These are phyloP conservation scores for Agriopis leucophaearia DNA, from an alignment of 2,888 invertebrate species.

Conservation along the genomic window DNA sequence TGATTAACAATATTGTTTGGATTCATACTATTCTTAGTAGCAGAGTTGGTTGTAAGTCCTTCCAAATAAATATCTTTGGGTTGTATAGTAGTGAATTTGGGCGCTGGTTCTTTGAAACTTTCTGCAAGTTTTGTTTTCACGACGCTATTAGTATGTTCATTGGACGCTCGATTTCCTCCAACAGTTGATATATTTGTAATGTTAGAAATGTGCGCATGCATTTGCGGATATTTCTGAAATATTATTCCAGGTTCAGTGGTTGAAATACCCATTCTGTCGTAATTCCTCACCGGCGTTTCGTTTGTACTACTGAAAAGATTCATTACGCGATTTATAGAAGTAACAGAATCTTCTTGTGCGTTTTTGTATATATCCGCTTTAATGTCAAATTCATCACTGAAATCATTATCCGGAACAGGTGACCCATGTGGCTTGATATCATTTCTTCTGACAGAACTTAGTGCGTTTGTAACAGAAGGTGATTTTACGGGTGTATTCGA, in stretches of 20 bases:
- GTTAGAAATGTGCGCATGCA: neutral
- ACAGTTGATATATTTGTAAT: neutral
- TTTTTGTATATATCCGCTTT: slow-evolving; percentile 33
- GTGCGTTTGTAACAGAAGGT: slow-evolving; percentile 37
- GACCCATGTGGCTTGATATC: slow-evolving; percentile 4
- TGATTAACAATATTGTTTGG: neutral
- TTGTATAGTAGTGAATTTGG: slow-evolving; percentile 22
- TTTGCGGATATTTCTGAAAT: slow-evolving; percentile 10
- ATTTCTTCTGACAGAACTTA: slow-evolving; percentile 19
- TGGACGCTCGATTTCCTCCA: neutral
- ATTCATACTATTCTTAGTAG: slow-evolving; percentile 15
- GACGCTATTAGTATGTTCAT: neutral
- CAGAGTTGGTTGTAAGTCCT: slow-evolving; percentile 15
- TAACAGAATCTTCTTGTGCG: slow-evolving; percentile 1
- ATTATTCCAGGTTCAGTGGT: slow-evolving; percentile 1
- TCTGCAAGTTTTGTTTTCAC: neutral
- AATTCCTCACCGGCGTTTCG: slow-evolving; percentile 12
- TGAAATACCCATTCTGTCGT: slow-evolving; percentile 9
- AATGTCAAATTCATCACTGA: slow-evolving; percentile 36
- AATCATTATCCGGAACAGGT: neutral
- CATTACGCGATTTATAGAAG: slow-evolving; percentile 13
- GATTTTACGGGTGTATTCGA: slow-evolving; percentile 57
- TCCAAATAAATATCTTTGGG: slow-evolving; percentile 13
- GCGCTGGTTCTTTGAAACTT: neutral
- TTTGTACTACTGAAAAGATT: slow-evolving; percentile 14